Conservation (phyloP, 1,140 invertebrate genomes). For the Magallana ariakensis region DNA sequence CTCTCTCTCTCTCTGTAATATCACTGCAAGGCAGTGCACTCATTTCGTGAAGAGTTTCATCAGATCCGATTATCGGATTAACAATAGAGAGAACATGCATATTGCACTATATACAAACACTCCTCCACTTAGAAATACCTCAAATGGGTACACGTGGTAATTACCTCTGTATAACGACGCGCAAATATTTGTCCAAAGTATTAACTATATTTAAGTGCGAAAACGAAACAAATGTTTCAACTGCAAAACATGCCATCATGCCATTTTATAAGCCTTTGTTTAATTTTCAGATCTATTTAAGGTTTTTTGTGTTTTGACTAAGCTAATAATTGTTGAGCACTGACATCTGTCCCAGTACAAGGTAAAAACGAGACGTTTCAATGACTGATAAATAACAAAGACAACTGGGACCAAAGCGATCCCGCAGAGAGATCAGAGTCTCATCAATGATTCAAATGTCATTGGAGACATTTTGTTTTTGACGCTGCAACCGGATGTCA, state of each 20-base stretch:
- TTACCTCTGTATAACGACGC: background rate
- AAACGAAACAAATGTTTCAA: constrained; percentile 31
- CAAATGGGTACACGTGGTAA: background rate
- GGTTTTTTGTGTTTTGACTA: constrained; percentile 1
- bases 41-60: background rate
- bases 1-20: too few relatives aligned
- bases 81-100: background rate
- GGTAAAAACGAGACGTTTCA: background rate
- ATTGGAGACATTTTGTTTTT: background rate
- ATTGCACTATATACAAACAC: background rate
- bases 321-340: background rate
- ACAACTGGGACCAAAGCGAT: background rate
- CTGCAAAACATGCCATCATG: background rate
- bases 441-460: constrained; percentile 12
- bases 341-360: background rate
- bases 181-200: constrained; percentile 1
- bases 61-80: constrained; percentile 21
- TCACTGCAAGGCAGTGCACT: too few relatives aligned
- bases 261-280: constrained; percentile 10
- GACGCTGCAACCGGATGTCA: background rate
- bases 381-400: background rate
- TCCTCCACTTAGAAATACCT: background rate
- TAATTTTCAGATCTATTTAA: constrained; percentile 13
- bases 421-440: background rate
- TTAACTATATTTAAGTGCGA: background rate